These are phyloP conservation scores for Chionodraco myersi DNA, from an alignment of 2,113 vertebrate species.

Conservation along the genomic window DNA sequence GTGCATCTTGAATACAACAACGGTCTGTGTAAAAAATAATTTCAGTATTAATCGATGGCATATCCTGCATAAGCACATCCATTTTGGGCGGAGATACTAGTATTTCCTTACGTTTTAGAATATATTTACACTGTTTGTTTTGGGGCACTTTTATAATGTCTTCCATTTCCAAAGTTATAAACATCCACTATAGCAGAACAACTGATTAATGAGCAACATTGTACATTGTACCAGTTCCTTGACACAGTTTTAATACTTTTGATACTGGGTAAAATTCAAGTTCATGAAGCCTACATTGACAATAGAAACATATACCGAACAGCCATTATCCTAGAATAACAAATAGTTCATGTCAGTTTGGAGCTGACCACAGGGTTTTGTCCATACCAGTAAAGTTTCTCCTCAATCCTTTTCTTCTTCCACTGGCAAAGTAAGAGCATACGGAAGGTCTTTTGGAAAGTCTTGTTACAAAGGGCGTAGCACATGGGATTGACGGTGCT, in stretches of 20 bases:
- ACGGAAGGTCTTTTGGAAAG: slow-evolving; percentile 97
- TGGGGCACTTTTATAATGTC: slow-evolving; percentile 9
- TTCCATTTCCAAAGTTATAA: slow-evolving; percentile 33
- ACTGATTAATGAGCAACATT: slow-evolving; percentile 45
- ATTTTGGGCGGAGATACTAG: not conserved
- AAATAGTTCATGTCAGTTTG: slow-evolving; percentile 71
- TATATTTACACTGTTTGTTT: slow-evolving; percentile 43
- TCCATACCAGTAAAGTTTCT: slow-evolving; percentile 92
- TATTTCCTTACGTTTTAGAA: slow-evolving; percentile 5
- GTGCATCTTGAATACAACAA: slow-evolving; percentile 30
- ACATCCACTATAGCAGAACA: slow-evolving; percentile 25
- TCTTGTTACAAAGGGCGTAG: slow-evolving; percentile 99
- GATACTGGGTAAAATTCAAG: slow-evolving; percentile 27
- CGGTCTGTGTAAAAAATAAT: slow-evolving; percentile 21
- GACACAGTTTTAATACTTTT: slow-evolving; percentile 10
- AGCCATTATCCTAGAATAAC: slow-evolving; percentile 8
- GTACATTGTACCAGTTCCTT: slow-evolving; percentile 11
- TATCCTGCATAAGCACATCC: not conserved
- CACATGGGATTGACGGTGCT: slow-evolving; percentile 99
- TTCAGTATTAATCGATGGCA: not conserved
- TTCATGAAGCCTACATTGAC: slow-evolving; percentile 33
- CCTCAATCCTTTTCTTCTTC: slow-evolving; percentile 91
- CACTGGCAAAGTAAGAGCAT: slow-evolving; percentile 95
- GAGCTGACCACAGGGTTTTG: slow-evolving; percentile 83
- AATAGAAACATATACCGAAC: slow-evolving; percentile 38